Evolutionary conservation across 92 coral and sea anemone species (phyloP).

Genomic region (Siderastrea siderea): DNA sequence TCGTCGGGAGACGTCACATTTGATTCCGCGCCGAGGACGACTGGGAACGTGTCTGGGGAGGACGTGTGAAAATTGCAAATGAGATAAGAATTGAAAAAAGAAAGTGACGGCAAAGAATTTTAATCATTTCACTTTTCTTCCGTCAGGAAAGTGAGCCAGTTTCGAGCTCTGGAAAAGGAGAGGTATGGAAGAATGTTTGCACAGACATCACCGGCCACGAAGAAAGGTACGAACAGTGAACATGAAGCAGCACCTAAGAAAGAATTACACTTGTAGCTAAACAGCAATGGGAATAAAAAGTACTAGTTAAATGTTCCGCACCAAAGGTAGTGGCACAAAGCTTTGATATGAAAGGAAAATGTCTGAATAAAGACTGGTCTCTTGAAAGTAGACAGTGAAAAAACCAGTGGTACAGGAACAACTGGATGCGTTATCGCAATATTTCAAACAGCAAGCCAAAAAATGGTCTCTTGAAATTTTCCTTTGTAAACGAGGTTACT

Average conservation of each 20-base stretch:
- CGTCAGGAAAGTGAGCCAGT: slow-evolving; percentile 69
- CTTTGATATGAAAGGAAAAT: too few species aligned
- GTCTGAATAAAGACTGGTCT: too few species aligned
- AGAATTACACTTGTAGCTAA: too few species aligned
- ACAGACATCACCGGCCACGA: neutral
- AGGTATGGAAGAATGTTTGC: slow-evolving; percentile 74
- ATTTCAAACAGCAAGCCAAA: too few species aligned
- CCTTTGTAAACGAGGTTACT: too few species aligned
- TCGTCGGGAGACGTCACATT: too few species aligned
- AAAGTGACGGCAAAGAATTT: neutral
- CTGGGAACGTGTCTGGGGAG: too few species aligned
- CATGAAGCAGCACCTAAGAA: neutral
- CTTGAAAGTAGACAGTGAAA: too few species aligned
- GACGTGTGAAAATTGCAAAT: neutral
- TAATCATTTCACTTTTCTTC: neutral
- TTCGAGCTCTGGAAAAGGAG: slow-evolving; percentile 71
- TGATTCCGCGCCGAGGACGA: too few species aligned
- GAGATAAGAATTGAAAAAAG: neutral
- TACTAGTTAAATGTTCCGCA: neutral
- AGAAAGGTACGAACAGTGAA: slow-evolving; percentile 18
- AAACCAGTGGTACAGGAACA: too few species aligned
- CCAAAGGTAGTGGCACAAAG: neutral
- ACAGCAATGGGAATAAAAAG: neutral
- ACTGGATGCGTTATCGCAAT: too few species aligned
- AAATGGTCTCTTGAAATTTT: too few species aligned